Percentiles rank a stretch among this genome's conserved stretches.
These are phyloP conservation scores for Coecobrya sp. DNA, from an alignment of 2,888 invertebrate genomes.

Conservation along the genomic window DNA sequence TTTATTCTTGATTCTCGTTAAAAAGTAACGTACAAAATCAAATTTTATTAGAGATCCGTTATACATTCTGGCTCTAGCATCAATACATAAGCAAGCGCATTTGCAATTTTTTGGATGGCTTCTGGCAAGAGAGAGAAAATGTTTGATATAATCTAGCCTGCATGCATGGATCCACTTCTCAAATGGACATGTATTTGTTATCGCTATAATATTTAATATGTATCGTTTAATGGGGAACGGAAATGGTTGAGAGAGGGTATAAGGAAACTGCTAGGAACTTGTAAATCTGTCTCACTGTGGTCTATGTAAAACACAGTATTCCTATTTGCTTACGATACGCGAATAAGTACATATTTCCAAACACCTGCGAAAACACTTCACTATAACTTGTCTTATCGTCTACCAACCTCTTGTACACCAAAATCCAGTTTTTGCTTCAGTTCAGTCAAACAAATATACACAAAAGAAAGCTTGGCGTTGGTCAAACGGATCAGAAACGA, in stretches of 20 bases:
- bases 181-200: slow-evolving; percentile 64
- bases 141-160: slow-evolving; percentile 62
- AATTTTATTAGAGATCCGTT: no score
- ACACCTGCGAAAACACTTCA: no score
- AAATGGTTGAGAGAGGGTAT: neutral
- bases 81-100: no score
- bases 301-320: no score
- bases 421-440: neutral
- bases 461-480: no score
- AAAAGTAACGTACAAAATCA: no score
- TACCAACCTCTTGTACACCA: neutral
- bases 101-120: slow-evolving; percentile 44
- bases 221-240: neutral
- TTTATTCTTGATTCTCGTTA: neutral
- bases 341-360: no score
- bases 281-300: no score
- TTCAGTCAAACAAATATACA: neutral
- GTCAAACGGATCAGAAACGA: no score
- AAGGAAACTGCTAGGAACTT: neutral
- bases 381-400: no score
- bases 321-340: no score
- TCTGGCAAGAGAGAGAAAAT: slow-evolving; percentile 67
- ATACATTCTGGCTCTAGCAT: no score
- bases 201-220: slow-evolving; percentile 6
- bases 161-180: slow-evolving; percentile 52